Evolutionary conservation across 2,113 vertebrate genomes (phyloP).

Genomic region (Trachemys scripta): DNA sequence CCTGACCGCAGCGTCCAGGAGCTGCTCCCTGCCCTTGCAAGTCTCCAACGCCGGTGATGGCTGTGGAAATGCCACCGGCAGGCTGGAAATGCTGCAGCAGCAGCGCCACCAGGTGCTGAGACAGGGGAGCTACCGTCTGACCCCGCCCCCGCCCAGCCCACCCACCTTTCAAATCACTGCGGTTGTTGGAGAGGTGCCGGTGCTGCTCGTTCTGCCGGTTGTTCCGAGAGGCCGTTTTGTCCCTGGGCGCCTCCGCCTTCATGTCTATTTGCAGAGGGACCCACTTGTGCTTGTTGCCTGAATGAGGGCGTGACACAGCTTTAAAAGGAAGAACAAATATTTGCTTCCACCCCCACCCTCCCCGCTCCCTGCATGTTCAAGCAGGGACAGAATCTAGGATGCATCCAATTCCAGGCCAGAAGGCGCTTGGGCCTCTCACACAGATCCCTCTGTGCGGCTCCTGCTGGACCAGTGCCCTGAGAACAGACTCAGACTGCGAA

Average conservation of each 20-base stretch:
- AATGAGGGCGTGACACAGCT: constrained; percentile 33
- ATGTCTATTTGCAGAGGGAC: constrained; percentile 98
- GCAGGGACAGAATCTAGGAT: background rate
- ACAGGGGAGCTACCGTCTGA: background rate
- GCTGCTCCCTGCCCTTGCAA: background rate
- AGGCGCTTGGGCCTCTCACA: background rate
- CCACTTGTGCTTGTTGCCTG: constrained; percentile 99
- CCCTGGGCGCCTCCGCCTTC: constrained; percentile 94
- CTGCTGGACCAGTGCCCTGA: background rate
- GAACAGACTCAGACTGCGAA: background rate
- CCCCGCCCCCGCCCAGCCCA: background rate
- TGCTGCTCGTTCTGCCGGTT: constrained; percentile 92
- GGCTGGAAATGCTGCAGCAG: background rate
- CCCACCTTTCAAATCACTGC: constrained; percentile 93
- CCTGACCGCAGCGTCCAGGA: background rate
- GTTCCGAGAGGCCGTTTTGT: constrained; percentile 94
- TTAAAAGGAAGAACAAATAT: background rate
- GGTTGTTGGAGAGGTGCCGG: constrained; percentile 87
- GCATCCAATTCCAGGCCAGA: background rate
- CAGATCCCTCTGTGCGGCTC: background rate
- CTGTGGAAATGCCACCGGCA: background rate
- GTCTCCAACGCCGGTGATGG: no score
- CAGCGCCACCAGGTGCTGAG: background rate
- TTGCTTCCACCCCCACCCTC: background rate
- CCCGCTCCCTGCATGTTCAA: background rate